Evolutionary conservation across 23 tunicate genomes (phyloP).

Genomic region (Ascidia mentula): DNA sequence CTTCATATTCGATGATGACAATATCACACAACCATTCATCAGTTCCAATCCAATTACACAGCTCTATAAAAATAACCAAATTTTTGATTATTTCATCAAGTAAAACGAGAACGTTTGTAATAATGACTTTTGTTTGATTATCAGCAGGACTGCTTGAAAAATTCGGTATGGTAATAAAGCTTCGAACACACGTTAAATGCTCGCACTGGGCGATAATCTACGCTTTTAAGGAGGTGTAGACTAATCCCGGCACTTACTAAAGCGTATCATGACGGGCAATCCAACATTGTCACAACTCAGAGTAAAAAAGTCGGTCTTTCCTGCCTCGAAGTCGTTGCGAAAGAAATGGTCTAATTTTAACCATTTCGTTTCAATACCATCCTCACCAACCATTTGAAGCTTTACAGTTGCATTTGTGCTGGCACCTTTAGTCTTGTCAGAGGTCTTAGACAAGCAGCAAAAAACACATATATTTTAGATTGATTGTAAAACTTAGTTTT

Average conservation of each 20-base stretch:
- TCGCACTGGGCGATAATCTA: no score
- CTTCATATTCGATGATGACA: slow-evolving; percentile 4
- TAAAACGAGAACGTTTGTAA: no score
- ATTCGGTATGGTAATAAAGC: no score
- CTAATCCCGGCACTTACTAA: neutral
- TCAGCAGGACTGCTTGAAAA: no score
- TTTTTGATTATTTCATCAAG: no score
- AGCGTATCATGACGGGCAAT: neutral
- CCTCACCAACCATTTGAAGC: neutral
- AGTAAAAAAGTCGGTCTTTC: neutral
- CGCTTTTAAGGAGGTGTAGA: no score
- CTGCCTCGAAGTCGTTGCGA: neutral
- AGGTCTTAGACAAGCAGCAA: no score
- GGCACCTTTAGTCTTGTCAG: neutral
- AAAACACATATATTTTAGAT: no score
- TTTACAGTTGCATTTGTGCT: neutral
- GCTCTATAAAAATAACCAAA: no score
- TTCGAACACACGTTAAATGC: no score
- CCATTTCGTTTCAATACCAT: neutral
- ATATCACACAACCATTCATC: slow-evolving; percentile 29
- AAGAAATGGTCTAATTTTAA: neutral
- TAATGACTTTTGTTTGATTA: no score
- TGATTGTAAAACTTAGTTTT: no score
- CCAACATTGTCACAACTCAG: neutral
- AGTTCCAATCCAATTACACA: neutral